Percentiles rank a stretch among this genome's conserved stretches.
Evolutionary conservation across 2,888 invertebrate species (phyloP).

Genomic region (Malachius bipustulatus): DNA sequence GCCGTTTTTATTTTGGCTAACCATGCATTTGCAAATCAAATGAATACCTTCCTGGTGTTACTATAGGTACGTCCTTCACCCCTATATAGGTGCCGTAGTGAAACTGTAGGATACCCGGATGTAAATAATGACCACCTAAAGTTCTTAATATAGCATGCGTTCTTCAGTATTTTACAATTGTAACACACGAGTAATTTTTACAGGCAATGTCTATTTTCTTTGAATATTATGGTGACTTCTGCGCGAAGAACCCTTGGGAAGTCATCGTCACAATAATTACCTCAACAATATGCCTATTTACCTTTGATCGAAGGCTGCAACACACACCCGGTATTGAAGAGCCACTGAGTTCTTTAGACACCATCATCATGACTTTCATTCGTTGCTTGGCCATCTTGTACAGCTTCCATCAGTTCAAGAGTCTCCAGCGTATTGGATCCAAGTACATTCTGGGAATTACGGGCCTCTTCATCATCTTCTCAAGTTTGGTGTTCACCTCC

Average conservation of each 20-base stretch:
- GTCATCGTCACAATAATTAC: slow-evolving; percentile 79
- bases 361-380: slow-evolving; percentile 82
- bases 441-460: slow-evolving; percentile 75
- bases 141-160: slow-evolving; percentile 38
- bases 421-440: slow-evolving; percentile 76
- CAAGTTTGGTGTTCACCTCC: slow-evolving; percentile 84
- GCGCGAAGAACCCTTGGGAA: slow-evolving; percentile 87
- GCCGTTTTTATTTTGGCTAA: slow-evolving; percentile 11
- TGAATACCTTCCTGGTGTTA: too few species aligned
- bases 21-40: too few species aligned
- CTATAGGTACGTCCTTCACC: too few species aligned
- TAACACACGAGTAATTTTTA: too few species aligned
- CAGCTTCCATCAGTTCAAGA: slow-evolving; percentile 84
- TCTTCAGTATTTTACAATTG: too few species aligned
- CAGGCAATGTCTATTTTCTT: too few species aligned
- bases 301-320: slow-evolving; percentile 45
- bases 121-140: slow-evolving; percentile 27
- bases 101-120: too few species aligned
- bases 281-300: slow-evolving; percentile 64
- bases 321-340: slow-evolving; percentile 36
- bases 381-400: slow-evolving; percentile 81
- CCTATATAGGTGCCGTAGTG: too few species aligned
- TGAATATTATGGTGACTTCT: slow-evolving; percentile 74
- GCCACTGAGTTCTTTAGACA: slow-evolving; percentile 58
- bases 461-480: slow-evolving; percentile 82